Evolutionary conservation across 2,888 invertebrate species (phyloP).

Genomic region (Thysanoteuthis rhombus): DNA sequence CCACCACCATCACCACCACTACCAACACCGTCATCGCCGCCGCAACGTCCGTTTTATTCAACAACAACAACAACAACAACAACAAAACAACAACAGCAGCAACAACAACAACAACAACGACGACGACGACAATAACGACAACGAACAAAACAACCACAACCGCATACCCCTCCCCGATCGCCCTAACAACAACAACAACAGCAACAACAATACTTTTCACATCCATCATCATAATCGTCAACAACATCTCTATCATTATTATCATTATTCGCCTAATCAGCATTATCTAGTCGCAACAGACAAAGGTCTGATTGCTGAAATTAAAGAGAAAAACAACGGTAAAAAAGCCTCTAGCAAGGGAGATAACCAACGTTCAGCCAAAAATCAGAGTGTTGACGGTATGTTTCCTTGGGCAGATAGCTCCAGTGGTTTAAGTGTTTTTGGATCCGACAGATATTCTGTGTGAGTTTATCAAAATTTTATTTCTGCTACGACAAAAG

Average conservation of each 20-base stretch:
- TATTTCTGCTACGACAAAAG: not conserved
- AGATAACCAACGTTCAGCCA: not conserved
- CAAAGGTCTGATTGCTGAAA: not conserved
- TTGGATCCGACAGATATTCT: conserved; percentile 28
- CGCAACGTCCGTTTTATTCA: not conserved
- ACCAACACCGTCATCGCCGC: conserved; percentile 13
- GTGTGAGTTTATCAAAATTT: conserved; percentile 26
- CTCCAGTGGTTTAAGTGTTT: conserved; percentile 27
- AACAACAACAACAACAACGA: not conserved
- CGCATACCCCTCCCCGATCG: not conserved
- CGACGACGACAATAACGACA: not conserved
- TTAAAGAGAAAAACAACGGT: not conserved
- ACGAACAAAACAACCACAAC: not conserved
- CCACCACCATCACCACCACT: not conserved
- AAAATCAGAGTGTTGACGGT: conserved; percentile 15
- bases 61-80: not conserved
- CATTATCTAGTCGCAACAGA: not conserved
- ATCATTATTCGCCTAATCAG: not conserved
- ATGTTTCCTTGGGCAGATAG: conserved; percentile 28
- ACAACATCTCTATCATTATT: conserved; percentile 22
- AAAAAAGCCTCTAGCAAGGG: not conserved
- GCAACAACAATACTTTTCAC: not conserved
- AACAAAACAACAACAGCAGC: not conserved
- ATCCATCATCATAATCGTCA: conserved; percentile 22
- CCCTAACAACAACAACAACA: not conserved